phyloP scores from a whole-genome alignment of 2,797 vertebrate genomes.

The Enteromius mattozi region DNA sequence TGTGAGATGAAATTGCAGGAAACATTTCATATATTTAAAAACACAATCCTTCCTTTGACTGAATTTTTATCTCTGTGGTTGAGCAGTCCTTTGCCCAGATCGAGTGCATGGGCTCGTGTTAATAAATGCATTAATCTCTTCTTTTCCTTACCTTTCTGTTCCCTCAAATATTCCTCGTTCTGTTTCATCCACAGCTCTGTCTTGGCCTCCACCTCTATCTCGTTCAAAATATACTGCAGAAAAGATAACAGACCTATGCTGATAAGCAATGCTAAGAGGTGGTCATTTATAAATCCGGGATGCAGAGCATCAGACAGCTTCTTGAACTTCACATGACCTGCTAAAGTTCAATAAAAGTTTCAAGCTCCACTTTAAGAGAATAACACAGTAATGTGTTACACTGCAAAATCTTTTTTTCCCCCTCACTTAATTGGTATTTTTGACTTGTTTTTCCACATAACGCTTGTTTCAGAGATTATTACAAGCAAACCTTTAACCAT shows the following conservation, averaged over 20 bases:
- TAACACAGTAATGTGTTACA: conserved; percentile 1
- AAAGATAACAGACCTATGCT: conserved; percentile 46
- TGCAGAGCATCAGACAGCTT: conserved; percentile 11
- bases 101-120: background rate
- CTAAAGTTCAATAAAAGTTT: conserved; percentile 30
- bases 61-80: conserved; percentile 42
- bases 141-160: conserved; percentile 86
- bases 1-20: conserved; percentile 15
- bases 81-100: background rate
- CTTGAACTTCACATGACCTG: conserved; percentile 41
- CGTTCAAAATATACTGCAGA: conserved; percentile 92
- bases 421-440: background rate
- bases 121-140: conserved; percentile 45
- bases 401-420: background rate
- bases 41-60: conserved; percentile 35
- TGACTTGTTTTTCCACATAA: background rate
- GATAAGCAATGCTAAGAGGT: conserved; percentile 17
- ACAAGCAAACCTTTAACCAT: background rate
- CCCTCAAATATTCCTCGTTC: conserved; percentile 92
- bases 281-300: conserved; percentile 28
- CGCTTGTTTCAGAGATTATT: background rate
- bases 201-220: conserved; percentile 90
- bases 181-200: conserved; percentile 95
- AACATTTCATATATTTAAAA: conserved; percentile 10
- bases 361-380: background rate